Conservation (phyloP, 2,113 vertebrate genomes). For the Arvicanthis niloticus region DNA sequence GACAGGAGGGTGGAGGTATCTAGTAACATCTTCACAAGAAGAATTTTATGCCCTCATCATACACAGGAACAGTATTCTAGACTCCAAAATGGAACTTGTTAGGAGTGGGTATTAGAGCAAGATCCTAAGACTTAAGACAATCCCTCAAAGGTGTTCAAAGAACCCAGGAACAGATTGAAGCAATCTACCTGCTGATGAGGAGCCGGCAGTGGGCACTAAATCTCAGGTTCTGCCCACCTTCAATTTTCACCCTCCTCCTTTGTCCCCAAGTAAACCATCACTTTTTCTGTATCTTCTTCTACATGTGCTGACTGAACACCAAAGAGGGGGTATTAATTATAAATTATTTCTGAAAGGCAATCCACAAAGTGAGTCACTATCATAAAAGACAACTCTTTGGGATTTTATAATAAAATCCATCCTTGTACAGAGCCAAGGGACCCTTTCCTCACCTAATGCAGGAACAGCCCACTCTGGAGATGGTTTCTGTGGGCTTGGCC, state of each 20-base stretch:
- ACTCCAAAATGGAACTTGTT: neutral
- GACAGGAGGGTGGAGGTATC: neutral
- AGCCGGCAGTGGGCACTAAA: neutral
- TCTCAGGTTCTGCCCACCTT: neutral
- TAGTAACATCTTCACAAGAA: neutral
- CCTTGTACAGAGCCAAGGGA: neutral
- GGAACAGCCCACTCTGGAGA: constrained; percentile 99
- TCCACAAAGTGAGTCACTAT: neutral
- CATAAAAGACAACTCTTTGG: neutral
- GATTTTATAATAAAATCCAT: neutral
- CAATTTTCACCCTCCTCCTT: neutral
- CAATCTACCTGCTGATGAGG: neutral
- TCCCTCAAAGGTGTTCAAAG: neutral
- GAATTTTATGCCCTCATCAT: neutral
- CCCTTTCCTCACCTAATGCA: constrained; percentile 93
- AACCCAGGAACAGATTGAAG: neutral
- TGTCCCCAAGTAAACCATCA: no score
- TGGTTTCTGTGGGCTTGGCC: constrained; percentile 96
- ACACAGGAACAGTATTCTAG: neutral
- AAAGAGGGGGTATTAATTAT: neutral
- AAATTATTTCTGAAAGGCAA: neutral
- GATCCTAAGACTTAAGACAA: neutral
- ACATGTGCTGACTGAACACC: neutral
- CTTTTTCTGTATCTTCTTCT: neutral
- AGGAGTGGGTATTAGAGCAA: neutral